phyloP scores from a whole-genome alignment of 1,140 invertebrate species.

The Camponotus floridanus region DNA sequence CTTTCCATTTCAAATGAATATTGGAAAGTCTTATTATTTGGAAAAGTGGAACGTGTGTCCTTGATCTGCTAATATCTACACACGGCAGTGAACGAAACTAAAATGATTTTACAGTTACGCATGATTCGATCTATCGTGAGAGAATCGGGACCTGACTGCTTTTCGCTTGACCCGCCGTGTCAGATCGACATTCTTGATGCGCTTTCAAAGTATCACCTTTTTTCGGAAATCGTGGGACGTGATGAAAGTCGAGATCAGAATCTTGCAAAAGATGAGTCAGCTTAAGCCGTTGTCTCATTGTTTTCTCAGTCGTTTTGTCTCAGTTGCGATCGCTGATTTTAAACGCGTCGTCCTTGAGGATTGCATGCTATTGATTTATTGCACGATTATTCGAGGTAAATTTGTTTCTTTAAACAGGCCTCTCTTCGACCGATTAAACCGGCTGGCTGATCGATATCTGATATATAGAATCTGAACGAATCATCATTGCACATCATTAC shows the following conservation, averaged over 20 bases:
- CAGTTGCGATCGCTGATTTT: not conserved
- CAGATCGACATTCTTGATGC: slow-evolving; percentile 20
- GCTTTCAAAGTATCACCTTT: slow-evolving; percentile 19
- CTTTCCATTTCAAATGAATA: not conserved
- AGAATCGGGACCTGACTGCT: slow-evolving; percentile 51
- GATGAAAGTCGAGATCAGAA: slow-evolving; percentile 26
- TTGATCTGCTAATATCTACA: slow-evolving; percentile 52
- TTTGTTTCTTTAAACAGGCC: slow-evolving; percentile 33
- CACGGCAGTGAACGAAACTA: slow-evolving; percentile 70
- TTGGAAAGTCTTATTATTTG: slow-evolving; percentile 48
- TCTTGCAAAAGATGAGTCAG: slow-evolving; percentile 22
- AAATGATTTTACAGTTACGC: slow-evolving; percentile 79
- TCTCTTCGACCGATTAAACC: slow-evolving; percentile 38
- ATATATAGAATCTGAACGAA: slow-evolving; percentile 22
- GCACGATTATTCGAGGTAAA: slow-evolving; percentile 41
- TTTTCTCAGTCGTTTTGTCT: not conserved
- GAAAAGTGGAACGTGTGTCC: slow-evolving; percentile 51
- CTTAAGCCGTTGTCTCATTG: slow-evolving; percentile 30
- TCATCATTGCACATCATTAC: slow-evolving; percentile 38
- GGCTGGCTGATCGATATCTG: slow-evolving; percentile 47
- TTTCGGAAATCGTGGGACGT: slow-evolving; percentile 27
- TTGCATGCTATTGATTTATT: slow-evolving; percentile 24
- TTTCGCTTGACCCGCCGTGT: slow-evolving; percentile 58
- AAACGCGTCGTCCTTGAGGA: slow-evolving; percentile 47
- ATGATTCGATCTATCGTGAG: slow-evolving; percentile 74